Evolutionary conservation across 2,888 invertebrate genomes (phyloP).

Genomic region (Aricia artaxerxes): DNA sequence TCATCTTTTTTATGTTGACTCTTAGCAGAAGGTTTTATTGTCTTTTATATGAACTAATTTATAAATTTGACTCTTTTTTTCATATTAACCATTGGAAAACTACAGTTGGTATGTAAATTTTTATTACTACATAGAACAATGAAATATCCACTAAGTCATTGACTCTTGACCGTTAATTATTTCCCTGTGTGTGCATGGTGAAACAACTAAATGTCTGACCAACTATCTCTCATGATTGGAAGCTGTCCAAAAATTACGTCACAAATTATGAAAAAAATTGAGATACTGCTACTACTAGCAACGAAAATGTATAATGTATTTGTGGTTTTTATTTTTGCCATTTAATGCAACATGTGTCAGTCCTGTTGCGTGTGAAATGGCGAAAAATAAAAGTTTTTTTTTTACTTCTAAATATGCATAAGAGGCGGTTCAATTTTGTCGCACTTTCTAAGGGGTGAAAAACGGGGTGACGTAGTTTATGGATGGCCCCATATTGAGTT

Average conservation of each 20-base stretch:
- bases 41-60: conserved; percentile 35
- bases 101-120: conserved; percentile 75
- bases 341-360: no score
- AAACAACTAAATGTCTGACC: conserved; percentile 34
- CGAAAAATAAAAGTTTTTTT: no score
- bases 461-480: not conserved
- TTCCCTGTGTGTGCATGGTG: conserved; percentile 52
- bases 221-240: conserved; percentile 33
- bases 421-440: not conserved
- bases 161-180: conserved; percentile 30
- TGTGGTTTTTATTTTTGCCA: no score
- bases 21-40: not conserved
- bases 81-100: conserved; percentile 67
- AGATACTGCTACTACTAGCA: not conserved
- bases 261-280: not conserved
- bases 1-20: not conserved
- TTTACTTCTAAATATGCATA: not conserved
- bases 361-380: no score
- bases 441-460: not conserved
- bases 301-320: no score
- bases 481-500: not conserved
- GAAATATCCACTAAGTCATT: conserved; percentile 38
- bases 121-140: conserved; percentile 45
- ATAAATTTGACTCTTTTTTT: conserved; percentile 69
- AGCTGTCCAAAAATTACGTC: not conserved